These are phyloP conservation scores for Dendrolimus punctatus DNA, from an alignment of 1,140 invertebrate genomes.

Conservation along the genomic window DNA sequence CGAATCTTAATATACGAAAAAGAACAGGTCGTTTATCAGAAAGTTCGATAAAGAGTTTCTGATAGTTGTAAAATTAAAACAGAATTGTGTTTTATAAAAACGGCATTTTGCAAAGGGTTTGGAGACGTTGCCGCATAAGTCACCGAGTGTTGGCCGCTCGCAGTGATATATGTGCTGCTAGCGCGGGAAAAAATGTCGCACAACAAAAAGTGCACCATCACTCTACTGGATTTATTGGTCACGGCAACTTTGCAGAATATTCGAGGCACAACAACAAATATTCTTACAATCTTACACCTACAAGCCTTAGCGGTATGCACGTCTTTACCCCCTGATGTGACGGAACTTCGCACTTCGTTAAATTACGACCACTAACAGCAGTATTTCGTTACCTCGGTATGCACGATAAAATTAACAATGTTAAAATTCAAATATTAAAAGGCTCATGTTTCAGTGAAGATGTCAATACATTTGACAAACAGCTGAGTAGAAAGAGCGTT, in stretches of 20 bases:
- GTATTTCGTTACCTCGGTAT: neutral
- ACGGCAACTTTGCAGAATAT: slow-evolving; percentile 56
- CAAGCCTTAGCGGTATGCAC: slow-evolving; percentile 38
- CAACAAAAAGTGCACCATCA: slow-evolving; percentile 62
- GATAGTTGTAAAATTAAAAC: slow-evolving; percentile 14
- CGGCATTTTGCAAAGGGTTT: slow-evolving; percentile 36
- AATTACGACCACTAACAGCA: slow-evolving; percentile 43
- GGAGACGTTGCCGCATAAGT: slow-evolving; percentile 57
- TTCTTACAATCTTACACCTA: slow-evolving; percentile 26
- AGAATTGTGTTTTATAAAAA: slow-evolving; percentile 36
- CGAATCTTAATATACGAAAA: no score
- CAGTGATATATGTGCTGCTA: slow-evolving; percentile 57
- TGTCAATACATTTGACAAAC: no score
- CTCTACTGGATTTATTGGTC: slow-evolving; percentile 57
- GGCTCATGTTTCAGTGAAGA: no score
- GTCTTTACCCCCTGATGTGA: slow-evolving; percentile 59
- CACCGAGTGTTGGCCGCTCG: slow-evolving; percentile 29
- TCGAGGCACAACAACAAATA: slow-evolving; percentile 49
- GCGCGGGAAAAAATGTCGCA: slow-evolving; percentile 69
- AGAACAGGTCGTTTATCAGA: no score
- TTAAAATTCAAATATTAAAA: no score
- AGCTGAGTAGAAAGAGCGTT: no score
- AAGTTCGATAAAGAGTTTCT: neutral
- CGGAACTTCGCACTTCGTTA: slow-evolving; percentile 65
- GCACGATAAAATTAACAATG: no score